Evolutionary conservation across 2,888 invertebrate genomes (phyloP), one percentile per base, ranked within the genome.

Genomic region (Escarpia spicata): DNA sequence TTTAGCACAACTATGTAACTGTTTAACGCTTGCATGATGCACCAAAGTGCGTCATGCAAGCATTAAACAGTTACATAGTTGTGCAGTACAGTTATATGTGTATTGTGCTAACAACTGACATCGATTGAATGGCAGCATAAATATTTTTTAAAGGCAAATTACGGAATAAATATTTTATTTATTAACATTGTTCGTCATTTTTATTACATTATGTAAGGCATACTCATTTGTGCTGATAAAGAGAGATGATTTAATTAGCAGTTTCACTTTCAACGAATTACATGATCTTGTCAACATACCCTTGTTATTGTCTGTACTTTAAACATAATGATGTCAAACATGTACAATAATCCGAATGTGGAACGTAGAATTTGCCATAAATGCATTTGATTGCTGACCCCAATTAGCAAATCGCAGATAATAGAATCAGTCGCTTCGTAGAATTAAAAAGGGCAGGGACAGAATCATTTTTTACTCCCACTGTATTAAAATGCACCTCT

Each of bases 121-220:
- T 26, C 19, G 26, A 75, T 75, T 75, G 75, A 75, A 75, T 75
- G 75, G 26, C 75, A 75, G 75, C 75, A 75, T 6, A 75, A 75
- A 75, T 26, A n/a, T 75, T 75, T 15, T 37, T 0, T 26, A 75
- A 75, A 75, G 19, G 75, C 75, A 75, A 75, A 75, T 75, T 52
- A 52, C 52, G 75, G 75, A 75, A 75, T 75, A 75, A 75, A 75
- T 75, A 75, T 75, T 75, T 75, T 75, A 75, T 75, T 75, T 75
- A 60, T 60, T 60, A 60, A 60, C 60, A 19, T 10, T 60, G 19
- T 75, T 75, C 26, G 19, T 75, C 75, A 52, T 19, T 75, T 15
- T 75, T 75, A 75, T 26, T 75, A 75, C 75, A 75, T n/a, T 26
- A 3, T 75, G 2, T 26, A 75, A 75, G 75, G 26, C 75, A 75